Base-by-base conservation (phyloP, 2,113 vertebrate genomes). In the Aegotheles bennettii region DNA sequence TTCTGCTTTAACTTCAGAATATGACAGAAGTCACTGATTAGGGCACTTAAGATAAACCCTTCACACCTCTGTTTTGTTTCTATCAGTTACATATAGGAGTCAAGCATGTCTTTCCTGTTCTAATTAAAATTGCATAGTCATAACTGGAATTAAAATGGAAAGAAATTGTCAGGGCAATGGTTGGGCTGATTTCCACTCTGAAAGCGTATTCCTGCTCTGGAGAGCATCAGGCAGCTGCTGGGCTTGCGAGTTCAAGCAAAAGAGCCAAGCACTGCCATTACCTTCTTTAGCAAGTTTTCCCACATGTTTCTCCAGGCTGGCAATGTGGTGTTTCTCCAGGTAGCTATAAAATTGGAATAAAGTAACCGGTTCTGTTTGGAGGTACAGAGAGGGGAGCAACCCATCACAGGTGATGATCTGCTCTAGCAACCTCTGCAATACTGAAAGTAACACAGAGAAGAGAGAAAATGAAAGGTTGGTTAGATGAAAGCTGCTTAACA, bases 281-380 rank as follows among this genome's bases (percentile, higher is more conserved):
- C 99, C 99, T 99, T 99, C 99, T 95, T 97, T 99, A 42, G 98
- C 98, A 8, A 99, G 99, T 29, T 94, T 98, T 4, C 97, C 97
- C 35, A 99, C 94, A 87, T 99, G 99, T 36, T 98, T 99, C 75
- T 99, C 99, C 91, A 99, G 97, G 95, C 99, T 98, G 3, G 93
- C 88, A 40, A 99, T 57, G 13, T 61, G 94, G 91, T 98, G 98
- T 50, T 97, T 98, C 75, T 97, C 98, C 97, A 99, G 97, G 94
- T 99, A 99, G 31, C 97, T 89, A 2, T 97, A 98, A 28, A 99
- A 98, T 96, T 99, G 99, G 98, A 99, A 99, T 84, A 99, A 48
- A n/a, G 99, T 98, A 36, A 99, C 38, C 0, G 70, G 92, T 5
- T 97, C 96, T 13, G 94, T 83, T 0, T 93, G 96, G 43, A 73